Conservation (phyloP, 2,113 vertebrate genomes). For the Ctenomys sociabilis region DNA sequence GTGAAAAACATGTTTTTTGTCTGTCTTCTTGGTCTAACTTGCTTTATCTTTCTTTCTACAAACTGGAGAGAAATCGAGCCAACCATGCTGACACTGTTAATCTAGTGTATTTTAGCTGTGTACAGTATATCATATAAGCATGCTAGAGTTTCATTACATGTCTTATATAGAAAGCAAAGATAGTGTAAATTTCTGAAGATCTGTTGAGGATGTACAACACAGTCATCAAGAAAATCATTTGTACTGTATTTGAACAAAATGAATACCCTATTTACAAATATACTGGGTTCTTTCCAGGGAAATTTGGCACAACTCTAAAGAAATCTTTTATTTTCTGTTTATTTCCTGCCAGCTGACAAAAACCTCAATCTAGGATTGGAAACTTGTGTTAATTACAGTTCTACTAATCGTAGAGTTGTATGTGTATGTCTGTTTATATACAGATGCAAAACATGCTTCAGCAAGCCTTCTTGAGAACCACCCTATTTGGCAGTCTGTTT, state of each 20-base stretch:
- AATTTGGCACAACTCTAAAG: conserved; percentile 53
- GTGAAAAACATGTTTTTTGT: conserved; percentile 47
- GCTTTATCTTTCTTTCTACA: conserved; percentile 68
- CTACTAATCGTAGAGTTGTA: conserved; percentile 39
- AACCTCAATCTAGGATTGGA: conserved; percentile 68
- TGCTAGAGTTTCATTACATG: conserved; percentile 27
- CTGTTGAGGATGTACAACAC: conserved; percentile 34
- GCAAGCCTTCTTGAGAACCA: conserved; percentile 45
- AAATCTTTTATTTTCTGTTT: conserved; percentile 73
- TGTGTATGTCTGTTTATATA: background rate
- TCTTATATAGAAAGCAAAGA: conserved; percentile 56
- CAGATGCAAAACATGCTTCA: conserved; percentile 15
- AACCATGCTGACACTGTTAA: conserved; percentile 38
- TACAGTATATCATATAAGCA: background rate
- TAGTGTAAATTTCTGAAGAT: conserved; percentile 56
- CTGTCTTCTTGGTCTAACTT: conserved; percentile 2
- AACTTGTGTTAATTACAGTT: conserved; percentile 71
- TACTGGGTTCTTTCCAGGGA: background rate
- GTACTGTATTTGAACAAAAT: conserved; percentile 29
- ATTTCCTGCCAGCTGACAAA: conserved; percentile 68
- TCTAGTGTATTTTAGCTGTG: background rate
- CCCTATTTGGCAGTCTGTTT: conserved; percentile 48
- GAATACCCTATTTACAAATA: conserved; percentile 50
- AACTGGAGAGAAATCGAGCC: conserved; percentile 19
- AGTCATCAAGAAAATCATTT: conserved; percentile 13